Evolutionary conservation across 1,140 invertebrate genomes (phyloP).

Genomic region (Pseudomyrmex flavicornis): DNA sequence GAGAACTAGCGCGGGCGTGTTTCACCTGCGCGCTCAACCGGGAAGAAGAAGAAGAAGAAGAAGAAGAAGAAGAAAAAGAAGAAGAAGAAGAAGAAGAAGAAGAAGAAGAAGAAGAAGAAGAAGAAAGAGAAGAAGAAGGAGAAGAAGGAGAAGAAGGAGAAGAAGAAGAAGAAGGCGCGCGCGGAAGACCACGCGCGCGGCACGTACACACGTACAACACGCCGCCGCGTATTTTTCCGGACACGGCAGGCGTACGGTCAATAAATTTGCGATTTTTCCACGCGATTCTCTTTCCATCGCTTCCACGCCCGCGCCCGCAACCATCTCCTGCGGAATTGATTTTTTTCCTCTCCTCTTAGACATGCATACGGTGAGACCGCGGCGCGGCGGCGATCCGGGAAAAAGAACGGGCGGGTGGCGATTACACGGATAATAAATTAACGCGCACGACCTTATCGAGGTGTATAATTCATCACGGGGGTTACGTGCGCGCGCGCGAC

Average conservation of each 20-base stretch:
- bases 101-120: background rate
- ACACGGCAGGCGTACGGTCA: conserved; percentile 30
- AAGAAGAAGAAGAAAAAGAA: background rate
- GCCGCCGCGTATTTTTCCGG: conserved; percentile 53
- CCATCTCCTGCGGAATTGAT: conserved; percentile 42
- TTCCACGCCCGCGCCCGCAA: conserved; percentile 15
- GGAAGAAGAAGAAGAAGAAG: background rate
- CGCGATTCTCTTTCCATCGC: conserved; percentile 50
- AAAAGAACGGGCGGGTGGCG: conserved; percentile 56
- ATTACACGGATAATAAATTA: conserved; percentile 81
- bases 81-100: too few species aligned
- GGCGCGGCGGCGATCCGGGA: conserved; percentile 20
- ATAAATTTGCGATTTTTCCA: conserved; percentile 75
- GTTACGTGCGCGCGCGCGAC: conserved; percentile 73
- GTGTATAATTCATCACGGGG: conserved; percentile 80
- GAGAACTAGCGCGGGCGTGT: conserved; percentile 63
- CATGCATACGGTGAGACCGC: background rate
- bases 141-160: background rate
- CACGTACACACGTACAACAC: conserved; percentile 41
- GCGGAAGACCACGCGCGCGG: conserved; percentile 37
- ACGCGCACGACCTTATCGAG: conserved; percentile 80
- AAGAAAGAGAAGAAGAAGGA: background rate
- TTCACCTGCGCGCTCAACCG: conserved; percentile 49
- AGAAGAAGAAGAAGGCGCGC: background rate
- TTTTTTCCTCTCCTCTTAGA: background rate